These are phyloP conservation scores for Caenorhabditis sp. DNA, from an alignment of 2,888 invertebrate species.

Conservation along the genomic window DNA sequence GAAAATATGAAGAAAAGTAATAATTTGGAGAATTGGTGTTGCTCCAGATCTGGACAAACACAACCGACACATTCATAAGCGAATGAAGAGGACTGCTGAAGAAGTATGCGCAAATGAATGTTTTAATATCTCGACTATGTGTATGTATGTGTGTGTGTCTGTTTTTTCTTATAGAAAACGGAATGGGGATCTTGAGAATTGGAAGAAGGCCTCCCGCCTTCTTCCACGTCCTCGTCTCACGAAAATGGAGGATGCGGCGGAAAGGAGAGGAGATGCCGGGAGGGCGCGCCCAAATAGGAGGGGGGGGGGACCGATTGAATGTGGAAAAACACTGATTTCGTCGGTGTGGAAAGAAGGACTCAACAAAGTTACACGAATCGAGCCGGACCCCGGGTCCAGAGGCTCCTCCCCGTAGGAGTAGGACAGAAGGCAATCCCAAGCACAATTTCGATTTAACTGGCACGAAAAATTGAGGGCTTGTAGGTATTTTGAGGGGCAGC, in stretches of 20 bases:
- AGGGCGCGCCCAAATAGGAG: constrained; percentile 45
- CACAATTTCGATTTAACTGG: constrained; percentile 48
- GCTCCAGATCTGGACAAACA: constrained; percentile 44
- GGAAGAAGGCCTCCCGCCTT: constrained; percentile 44
- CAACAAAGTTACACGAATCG: constrained; percentile 56
- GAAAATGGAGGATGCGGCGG: constrained; percentile 34
- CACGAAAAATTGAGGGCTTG: constrained; percentile 1
- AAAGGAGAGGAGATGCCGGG: constrained; percentile 30
- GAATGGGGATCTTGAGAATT: constrained; percentile 55
- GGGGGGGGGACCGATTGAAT: constrained; percentile 33
- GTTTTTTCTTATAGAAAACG: constrained; percentile 49
- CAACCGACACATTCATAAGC: constrained; percentile 35
- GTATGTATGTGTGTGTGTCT: constrained; percentile 35
- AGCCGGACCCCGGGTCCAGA: no score
- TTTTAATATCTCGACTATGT: constrained; percentile 53
- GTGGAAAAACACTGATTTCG: constrained; percentile 52
- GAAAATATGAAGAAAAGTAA: constrained; percentile 19
- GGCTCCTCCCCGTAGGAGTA: no score
- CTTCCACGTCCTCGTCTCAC: constrained; percentile 12
- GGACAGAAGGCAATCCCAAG: constrained; percentile 5
- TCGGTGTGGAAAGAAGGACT: constrained; percentile 31
- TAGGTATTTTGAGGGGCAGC: constrained; percentile 17
- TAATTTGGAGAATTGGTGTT: constrained; percentile 25
- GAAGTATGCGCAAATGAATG: constrained; percentile 46
- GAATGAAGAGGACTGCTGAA: constrained; percentile 27